Percentiles rank a stretch among this genome's conserved stretches.
Conservation (phyloP, 1,140 invertebrate genomes). For the Drosophila athabasca region DNA sequence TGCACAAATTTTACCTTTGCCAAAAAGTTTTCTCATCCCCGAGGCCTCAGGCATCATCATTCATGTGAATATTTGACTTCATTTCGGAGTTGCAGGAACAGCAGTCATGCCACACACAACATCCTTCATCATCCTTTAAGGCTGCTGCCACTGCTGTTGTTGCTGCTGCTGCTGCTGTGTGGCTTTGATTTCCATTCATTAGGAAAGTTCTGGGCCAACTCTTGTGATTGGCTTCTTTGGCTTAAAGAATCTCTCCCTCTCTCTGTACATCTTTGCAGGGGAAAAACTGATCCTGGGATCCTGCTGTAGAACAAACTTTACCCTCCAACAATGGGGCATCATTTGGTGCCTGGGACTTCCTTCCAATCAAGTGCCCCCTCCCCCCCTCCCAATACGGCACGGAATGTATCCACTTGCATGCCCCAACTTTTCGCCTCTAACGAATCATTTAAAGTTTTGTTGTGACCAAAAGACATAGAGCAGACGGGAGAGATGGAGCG, state of each 20-base stretch:
- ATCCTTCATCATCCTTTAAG: no score
- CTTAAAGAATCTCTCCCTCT: no score
- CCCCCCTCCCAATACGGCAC: no score
- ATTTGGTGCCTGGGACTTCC: slow-evolving; percentile 20
- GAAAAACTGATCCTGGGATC: no score
- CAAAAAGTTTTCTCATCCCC: slow-evolving; percentile 25
- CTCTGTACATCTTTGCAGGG: no score
- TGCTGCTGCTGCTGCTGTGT: slow-evolving; percentile 2
- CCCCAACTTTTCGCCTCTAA: slow-evolving; percentile 31
- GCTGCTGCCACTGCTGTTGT: neutral
- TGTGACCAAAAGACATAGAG: slow-evolving; percentile 27
- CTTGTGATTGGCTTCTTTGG: no score
- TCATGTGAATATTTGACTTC: no score
- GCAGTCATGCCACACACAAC: no score
- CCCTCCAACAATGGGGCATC: slow-evolving; percentile 28
- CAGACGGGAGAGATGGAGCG: slow-evolving; percentile 8
- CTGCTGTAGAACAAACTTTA: no score
- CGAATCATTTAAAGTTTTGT: slow-evolving; percentile 58
- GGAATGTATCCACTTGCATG: slow-evolving; percentile 13
- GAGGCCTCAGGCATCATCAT: slow-evolving; percentile 6
- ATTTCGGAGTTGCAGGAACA: no score
- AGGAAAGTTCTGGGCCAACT: slow-evolving; percentile 28
- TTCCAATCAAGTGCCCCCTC: neutral
- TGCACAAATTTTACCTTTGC: slow-evolving; percentile 42
- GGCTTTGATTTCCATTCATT: slow-evolving; percentile 30